phyloP scores from a whole-genome alignment of 2,888 invertebrate species.

The Drosophila seclusa region DNA sequence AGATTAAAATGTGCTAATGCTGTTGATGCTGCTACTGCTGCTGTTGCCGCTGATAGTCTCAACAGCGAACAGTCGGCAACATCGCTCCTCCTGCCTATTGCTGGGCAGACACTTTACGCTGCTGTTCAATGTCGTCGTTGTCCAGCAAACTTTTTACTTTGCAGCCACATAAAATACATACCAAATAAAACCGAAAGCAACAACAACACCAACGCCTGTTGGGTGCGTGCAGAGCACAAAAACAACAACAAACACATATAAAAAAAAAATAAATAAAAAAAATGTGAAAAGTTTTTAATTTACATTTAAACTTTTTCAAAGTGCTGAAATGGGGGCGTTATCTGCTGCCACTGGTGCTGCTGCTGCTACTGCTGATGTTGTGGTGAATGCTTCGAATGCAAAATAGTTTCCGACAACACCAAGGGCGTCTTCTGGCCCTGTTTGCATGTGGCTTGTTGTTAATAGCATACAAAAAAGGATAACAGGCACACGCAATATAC shows the following conservation, averaged over 20 bases:
- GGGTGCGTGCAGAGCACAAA: conserved; percentile 23
- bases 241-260: not conserved
- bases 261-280: conserved; percentile 45
- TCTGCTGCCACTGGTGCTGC: conserved; percentile 46
- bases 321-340: conserved; percentile 80
- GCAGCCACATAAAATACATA: conserved; percentile 70
- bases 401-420: conserved; percentile 69
- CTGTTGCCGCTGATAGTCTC: conserved; percentile 26
- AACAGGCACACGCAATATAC: conserved; percentile 38
- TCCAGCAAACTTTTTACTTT: conserved; percentile 78
- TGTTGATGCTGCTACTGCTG: conserved; percentile 20
- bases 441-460: conserved; percentile 56
- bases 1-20: conserved; percentile 59
- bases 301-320: conserved; percentile 83
- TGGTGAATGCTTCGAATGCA: conserved; percentile 65
- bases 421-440: conserved; percentile 42
- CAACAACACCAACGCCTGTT: conserved; percentile 30
- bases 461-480: conserved; percentile 53
- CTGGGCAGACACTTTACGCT: not conserved
- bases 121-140: conserved; percentile 74
- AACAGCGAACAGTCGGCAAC: conserved; percentile 34
- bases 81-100: conserved; percentile 5
- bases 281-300: conserved; percentile 84
- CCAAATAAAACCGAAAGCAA: conserved; percentile 54
- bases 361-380: conserved; percentile 34